phyloP scores from a whole-genome alignment of 2,888 invertebrate genomes.

The Anagyrus pseudococci region DNA sequence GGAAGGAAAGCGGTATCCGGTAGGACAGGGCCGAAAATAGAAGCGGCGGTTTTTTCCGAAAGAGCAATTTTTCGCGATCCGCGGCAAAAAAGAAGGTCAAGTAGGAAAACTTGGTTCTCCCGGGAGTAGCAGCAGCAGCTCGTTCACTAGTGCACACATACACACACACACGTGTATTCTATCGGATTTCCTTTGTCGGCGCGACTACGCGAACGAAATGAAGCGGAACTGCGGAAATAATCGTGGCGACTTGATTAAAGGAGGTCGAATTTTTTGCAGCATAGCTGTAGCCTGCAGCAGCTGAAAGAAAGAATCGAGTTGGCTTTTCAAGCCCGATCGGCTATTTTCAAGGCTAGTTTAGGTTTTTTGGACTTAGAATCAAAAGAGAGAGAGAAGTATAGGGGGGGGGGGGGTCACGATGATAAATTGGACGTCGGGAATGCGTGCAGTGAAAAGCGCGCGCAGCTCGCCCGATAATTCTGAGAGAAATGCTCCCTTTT shows the following conservation, averaged over 20 bases:
- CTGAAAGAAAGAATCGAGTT: neutral
- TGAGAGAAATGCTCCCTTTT: too few species aligned
- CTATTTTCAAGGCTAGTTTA: conserved; percentile 8
- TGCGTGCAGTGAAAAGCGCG: too few species aligned
- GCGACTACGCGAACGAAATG: conserved; percentile 2
- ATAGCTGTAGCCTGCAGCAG: neutral
- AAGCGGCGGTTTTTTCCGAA: too few species aligned
- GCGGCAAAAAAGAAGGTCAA: conserved; percentile 21
- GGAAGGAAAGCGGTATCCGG: too few species aligned
- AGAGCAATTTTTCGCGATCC: too few species aligned
- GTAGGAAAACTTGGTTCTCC: conserved; percentile 9
- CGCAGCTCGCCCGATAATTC: too few species aligned
- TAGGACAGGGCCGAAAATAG: too few species aligned
- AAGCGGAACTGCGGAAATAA: conserved; percentile 18
- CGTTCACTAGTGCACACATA: neutral
- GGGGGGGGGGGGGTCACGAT: too few species aligned
- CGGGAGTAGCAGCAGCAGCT: neutral
- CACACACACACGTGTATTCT: neutral
- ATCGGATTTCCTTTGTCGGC: conserved; percentile 21
- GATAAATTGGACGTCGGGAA: too few species aligned
- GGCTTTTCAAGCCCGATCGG: conserved; percentile 5
- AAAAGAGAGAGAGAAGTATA: neutral
- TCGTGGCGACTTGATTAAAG: conserved; percentile 22
- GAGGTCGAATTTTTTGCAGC: conserved; percentile 9
- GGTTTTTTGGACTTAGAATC: neutral